These are phyloP conservation scores for Oreonectes daqikongensis DNA, from an alignment of 2,797 vertebrate species.

Conservation along the genomic window DNA sequence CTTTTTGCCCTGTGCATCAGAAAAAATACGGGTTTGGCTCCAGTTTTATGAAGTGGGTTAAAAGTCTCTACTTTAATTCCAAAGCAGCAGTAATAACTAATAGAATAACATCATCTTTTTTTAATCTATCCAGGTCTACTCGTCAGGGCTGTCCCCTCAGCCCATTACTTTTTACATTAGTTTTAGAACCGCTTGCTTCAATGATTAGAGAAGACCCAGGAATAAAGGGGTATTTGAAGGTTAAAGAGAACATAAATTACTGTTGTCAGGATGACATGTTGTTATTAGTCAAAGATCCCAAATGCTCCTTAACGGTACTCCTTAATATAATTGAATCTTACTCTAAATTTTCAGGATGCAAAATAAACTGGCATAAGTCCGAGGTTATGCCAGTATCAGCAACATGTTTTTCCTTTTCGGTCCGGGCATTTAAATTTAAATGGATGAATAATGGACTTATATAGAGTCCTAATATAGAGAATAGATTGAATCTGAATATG, in stretches of 20 bases:
- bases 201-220: conserved; percentile 1
- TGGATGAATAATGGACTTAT: neutral
- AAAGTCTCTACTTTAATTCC: conserved; percentile 3
- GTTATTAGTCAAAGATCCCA: neutral
- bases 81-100: conserved; percentile 22
- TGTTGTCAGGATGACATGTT: conserved; percentile 24
- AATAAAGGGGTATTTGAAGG: conserved; percentile 6
- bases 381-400: conserved; percentile 7
- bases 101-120: neutral
- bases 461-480: neutral
- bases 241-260: conserved; percentile 13
- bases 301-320: neutral
- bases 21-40: conserved; percentile 3
- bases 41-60: conserved; percentile 9
- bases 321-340: conserved; percentile 1
- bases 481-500: neutral
- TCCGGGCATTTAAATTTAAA: neutral
- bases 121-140: neutral
- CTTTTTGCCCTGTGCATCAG: neutral
- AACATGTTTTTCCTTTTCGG: neutral
- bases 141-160: neutral
- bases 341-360: conserved; percentile 5
- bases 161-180: neutral
- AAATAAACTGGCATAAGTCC: conserved; percentile 13
- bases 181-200: neutral